Evolutionary conservation across 1,140 invertebrate species (phyloP).

Genomic region (Listronotus bonariensis): DNA sequence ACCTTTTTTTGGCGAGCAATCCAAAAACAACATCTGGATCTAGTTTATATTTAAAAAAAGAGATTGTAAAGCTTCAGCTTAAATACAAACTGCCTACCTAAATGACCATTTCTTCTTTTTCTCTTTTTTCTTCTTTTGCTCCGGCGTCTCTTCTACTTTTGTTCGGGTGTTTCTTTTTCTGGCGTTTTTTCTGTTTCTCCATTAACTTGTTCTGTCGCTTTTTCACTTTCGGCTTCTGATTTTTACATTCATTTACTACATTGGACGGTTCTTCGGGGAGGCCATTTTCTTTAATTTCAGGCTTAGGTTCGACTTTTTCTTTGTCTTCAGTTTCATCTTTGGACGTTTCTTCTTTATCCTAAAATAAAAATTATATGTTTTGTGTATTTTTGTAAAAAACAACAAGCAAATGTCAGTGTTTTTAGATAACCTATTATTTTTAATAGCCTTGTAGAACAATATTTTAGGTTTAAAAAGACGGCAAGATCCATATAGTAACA

Average conservation of each 20-base stretch:
- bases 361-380: conserved; percentile 48
- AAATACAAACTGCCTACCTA: conserved; percentile 40
- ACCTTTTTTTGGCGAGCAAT: too few relatives aligned
- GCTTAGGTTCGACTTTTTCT: conserved; percentile 65
- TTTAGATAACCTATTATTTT: too few relatives aligned
- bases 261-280: conserved; percentile 44
- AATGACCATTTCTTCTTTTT: conserved; percentile 88
- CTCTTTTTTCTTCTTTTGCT: conserved; percentile 76
- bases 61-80: too few relatives aligned
- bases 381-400: too few relatives aligned
- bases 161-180: conserved; percentile 56
- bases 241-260: conserved; percentile 29
- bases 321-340: conserved; percentile 69
- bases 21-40: too few relatives aligned
- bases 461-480: too few relatives aligned
- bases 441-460: too few relatives aligned
- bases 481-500: too few relatives aligned
- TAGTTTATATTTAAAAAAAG: too few relatives aligned
- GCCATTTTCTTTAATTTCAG: conserved; percentile 55
- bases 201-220: conserved; percentile 41
- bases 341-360: conserved; percentile 69
- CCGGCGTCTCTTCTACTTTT: conserved; percentile 66
- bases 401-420: too few relatives aligned
- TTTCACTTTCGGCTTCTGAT: conserved; percentile 39
- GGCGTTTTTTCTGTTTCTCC: conserved; percentile 55